Conservation (phyloP, 2,797 vertebrate genomes). For the Carapus acus region DNA sequence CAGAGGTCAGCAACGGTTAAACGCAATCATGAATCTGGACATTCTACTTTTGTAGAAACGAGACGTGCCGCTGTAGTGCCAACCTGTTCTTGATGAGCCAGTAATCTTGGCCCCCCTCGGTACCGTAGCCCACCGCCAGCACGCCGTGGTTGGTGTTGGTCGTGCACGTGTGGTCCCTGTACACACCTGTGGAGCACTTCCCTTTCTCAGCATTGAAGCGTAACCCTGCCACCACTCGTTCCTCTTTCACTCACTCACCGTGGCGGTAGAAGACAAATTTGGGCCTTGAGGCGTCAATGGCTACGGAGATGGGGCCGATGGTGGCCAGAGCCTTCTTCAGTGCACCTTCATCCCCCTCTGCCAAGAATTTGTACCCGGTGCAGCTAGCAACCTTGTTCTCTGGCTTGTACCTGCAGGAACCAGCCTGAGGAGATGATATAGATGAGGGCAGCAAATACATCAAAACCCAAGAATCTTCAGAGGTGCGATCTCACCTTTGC, state of each 20-base stretch:
- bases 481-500: constrained; percentile 33
- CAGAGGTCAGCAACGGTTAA: no score
- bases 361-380: constrained; percentile 67
- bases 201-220: no score
- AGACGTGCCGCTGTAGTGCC: no score
- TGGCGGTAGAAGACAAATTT: constrained; percentile 77
- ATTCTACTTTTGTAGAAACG: no score
- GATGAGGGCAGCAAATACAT: no score
- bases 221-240: no score
- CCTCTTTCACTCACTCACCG: constrained; percentile 54
- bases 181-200: constrained; percentile 48
- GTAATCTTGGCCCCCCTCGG: constrained; percentile 46
- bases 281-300: constrained; percentile 68
- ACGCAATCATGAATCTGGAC: no score
- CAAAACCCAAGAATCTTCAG: no score
- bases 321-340: constrained; percentile 68
- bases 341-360: constrained; percentile 56
- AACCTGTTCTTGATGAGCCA: constrained; percentile 72
- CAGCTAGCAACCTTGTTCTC: constrained; percentile 71
- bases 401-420: constrained; percentile 65
- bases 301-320: constrained; percentile 78
- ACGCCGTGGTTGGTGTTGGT: constrained; percentile 53
- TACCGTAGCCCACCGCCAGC: constrained; percentile 65
- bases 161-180: constrained; percentile 50
- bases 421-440: constrained; percentile 46